A percentile compares a stretch with the other conserved stretches of the same genome.
These are phyloP conservation scores for Brotula barbata DNA, from an alignment of 2,797 vertebrate genomes.

Conservation along the genomic window DNA sequence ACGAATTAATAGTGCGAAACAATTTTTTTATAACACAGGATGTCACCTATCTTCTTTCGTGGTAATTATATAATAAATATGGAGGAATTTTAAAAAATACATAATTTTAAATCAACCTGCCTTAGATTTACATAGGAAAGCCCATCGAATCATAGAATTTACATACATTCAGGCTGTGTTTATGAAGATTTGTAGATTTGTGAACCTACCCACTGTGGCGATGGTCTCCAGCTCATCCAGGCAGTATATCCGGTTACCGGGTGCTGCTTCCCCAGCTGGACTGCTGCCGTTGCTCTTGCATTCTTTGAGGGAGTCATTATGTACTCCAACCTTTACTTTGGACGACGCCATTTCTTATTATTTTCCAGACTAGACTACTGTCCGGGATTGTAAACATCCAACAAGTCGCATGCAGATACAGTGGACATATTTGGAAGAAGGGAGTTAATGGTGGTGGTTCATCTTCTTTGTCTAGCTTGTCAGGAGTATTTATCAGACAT, in stretches of 20 bases:
- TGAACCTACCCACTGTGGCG: constrained; percentile 90
- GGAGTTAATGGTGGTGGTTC: background rate
- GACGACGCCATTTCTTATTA: constrained; percentile 72
- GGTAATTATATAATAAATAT: too few relatives aligned
- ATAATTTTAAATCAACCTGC: too few relatives aligned
- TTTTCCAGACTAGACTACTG: constrained; percentile 2
- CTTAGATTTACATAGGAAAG: too few relatives aligned
- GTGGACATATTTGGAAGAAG: constrained; percentile 31
- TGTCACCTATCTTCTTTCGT: too few relatives aligned
- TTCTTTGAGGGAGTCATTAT: constrained; percentile 65
- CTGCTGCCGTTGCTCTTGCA: constrained; percentile 51
- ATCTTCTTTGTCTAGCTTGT: constrained; percentile 33
- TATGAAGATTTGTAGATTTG: too few relatives aligned
- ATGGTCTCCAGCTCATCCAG: constrained; percentile 89
- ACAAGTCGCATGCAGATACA: background rate
- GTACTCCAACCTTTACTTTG: constrained; percentile 67
- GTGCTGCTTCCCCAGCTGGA: constrained; percentile 54
- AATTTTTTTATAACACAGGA: too few relatives aligned
- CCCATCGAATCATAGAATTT: too few relatives aligned
- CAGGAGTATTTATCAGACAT: background rate
- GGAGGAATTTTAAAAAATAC: too few relatives aligned
- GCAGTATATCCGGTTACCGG: constrained; percentile 61
- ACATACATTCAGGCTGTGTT: too few relatives aligned
- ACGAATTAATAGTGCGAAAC: too few relatives aligned
- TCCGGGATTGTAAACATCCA: constrained; percentile 17